phyloP scores from a whole-genome alignment of 2,113 vertebrate species.

The Madoqua kirkii region DNA sequence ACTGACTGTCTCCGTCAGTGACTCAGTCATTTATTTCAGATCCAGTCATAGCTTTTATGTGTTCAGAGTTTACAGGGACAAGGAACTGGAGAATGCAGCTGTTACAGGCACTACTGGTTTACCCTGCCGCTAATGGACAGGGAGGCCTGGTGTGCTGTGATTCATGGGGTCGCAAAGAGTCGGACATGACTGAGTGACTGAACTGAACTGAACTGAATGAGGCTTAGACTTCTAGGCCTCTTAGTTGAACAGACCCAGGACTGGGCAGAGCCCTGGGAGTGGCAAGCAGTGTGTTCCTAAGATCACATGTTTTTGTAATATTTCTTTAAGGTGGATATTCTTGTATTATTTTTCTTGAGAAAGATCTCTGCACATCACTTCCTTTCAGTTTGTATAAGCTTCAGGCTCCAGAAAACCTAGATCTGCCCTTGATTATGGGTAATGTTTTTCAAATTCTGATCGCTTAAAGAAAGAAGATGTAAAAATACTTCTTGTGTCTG shows the following conservation, averaged over 20 bases:
- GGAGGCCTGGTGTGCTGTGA: too few relatives aligned
- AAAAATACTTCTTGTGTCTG: neutral
- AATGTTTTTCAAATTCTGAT: neutral
- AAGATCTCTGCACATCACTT: neutral
- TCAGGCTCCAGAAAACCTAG: neutral
- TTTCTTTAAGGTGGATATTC: neutral
- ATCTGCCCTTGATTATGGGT: neutral
- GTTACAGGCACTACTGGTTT: neutral
- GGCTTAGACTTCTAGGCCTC: neutral
- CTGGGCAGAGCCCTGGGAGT: neutral
- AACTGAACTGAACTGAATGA: neutral
- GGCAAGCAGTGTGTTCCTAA: neutral
- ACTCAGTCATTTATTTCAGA: neutral
- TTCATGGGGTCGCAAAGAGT: too few relatives aligned
- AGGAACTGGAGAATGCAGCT: neutral
- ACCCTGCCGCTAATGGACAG: neutral
- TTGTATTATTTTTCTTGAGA: slow-evolving; percentile 7
- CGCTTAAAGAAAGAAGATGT: neutral
- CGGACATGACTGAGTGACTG: too few relatives aligned
- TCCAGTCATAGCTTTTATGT: neutral
- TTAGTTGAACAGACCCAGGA: neutral
- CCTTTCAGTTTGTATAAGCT: neutral
- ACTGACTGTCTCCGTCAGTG: neutral
- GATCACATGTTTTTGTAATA: neutral
- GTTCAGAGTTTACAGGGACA: neutral